Evolutionary conservation across 2,888 invertebrate genomes (phyloP).

Genomic region (Phaedon cochleariae): DNA sequence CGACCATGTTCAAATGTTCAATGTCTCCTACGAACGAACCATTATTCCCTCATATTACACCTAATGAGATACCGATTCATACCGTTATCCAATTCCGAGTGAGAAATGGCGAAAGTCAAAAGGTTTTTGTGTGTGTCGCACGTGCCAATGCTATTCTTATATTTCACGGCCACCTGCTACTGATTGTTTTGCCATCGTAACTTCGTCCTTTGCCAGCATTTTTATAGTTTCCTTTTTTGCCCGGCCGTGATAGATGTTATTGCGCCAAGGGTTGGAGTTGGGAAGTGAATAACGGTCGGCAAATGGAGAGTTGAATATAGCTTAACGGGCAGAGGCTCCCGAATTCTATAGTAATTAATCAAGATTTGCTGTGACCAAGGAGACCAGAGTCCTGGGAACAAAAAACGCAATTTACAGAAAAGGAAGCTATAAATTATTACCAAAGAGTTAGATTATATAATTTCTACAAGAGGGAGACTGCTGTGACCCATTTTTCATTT

Average conservation of each 20-base stretch:
- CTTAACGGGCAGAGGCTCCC: neutral
- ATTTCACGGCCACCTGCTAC: conserved; percentile 56
- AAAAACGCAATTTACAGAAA: neutral
- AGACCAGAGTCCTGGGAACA: neutral
- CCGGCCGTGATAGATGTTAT: conserved; percentile 48
- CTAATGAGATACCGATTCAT: conserved; percentile 22
- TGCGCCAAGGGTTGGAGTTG: conserved; percentile 16
- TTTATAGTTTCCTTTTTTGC: conserved; percentile 32
- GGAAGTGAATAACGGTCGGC: conserved; percentile 26
- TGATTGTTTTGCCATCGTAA: conserved; percentile 57
- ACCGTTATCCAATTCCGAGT: conserved; percentile 31
- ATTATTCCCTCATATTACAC: neutral
- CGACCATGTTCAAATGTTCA: too few relatives aligned
- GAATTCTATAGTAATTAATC: neutral
- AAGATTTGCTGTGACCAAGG: neutral
- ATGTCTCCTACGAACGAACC: too few relatives aligned
- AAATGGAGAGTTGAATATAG: neutral
- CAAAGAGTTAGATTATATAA: neutral
- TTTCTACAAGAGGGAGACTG: too few relatives aligned
- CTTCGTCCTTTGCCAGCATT: conserved; percentile 41
- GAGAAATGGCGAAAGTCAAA: conserved; percentile 42
- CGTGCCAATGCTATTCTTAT: conserved; percentile 54
- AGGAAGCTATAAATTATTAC: neutral
- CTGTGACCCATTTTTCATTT: too few relatives aligned
- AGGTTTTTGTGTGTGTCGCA: conserved; percentile 49